Evolutionary conservation across 2,888 invertebrate species (phyloP).

Genomic region (Coleophora flavipennella): DNA sequence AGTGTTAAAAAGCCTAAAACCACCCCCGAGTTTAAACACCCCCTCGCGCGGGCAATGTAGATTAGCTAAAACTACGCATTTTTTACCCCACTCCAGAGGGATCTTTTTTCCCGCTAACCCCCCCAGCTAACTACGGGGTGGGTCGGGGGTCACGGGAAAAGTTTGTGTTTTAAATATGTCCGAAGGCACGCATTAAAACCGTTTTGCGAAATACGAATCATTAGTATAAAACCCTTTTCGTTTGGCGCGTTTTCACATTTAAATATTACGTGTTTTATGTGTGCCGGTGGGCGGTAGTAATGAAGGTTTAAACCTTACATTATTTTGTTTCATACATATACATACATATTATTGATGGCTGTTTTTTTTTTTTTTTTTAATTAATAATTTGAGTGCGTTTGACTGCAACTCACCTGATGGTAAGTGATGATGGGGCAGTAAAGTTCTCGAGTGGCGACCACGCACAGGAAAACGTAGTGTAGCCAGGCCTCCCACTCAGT

Average conservation of each 20-base stretch:
- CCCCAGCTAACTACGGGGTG: constrained; percentile 65
- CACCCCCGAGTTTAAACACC: constrained; percentile 38
- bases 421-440: no score
- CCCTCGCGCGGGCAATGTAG: constrained; percentile 59
- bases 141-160: constrained; percentile 47
- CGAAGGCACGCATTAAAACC: constrained; percentile 66
- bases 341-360: no score
- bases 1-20: constrained; percentile 70
- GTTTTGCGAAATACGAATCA: constrained; percentile 60
- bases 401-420: no score
- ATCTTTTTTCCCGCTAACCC: constrained; percentile 47
- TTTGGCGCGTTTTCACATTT: constrained; percentile 7
- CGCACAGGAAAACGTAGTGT: no score
- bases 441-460: no score
- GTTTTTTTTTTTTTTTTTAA: no score
- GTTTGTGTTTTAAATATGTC: constrained; percentile 72
- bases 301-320: no score
- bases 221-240: constrained; percentile 33
- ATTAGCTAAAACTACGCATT: constrained; percentile 80
- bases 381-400: no score
- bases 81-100: constrained; percentile 68
- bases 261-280: background rate
- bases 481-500: no score
- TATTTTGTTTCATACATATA: no score
- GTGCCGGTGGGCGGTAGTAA: no score